Conservation (phyloP, 2,888 invertebrate species). For the Hetaerina titia region DNA sequence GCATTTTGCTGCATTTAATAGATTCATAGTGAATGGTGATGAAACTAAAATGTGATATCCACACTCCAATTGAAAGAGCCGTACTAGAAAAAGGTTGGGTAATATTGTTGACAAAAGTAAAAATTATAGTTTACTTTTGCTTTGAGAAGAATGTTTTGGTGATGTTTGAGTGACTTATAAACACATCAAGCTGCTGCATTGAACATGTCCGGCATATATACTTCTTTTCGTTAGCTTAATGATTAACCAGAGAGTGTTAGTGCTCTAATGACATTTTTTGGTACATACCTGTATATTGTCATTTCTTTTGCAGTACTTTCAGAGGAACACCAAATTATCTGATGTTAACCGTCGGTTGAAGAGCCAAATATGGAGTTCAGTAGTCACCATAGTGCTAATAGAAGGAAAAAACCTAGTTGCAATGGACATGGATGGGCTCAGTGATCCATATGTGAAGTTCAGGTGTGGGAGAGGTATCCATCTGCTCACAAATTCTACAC, state of each 20-base stretch:
- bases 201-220: neutral
- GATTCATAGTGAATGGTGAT: too few relatives aligned
- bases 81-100: neutral
- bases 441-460: slow-evolving; percentile 97
- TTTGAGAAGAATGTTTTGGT: neutral
- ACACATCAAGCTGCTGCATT: slow-evolving; percentile 3
- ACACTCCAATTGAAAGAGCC: too few relatives aligned
- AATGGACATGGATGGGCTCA: slow-evolving; percentile 92
- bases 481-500: slow-evolving; percentile 49
- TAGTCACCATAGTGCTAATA: slow-evolving; percentile 97
- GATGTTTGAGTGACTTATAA: neutral
- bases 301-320: slow-evolving; percentile 84
- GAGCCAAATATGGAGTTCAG: slow-evolving; percentile 98
- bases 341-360: slow-evolving; percentile 92
- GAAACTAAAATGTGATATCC: too few relatives aligned
- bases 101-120: neutral
- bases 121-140: neutral
- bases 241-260: neutral
- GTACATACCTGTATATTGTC: neutral
- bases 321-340: slow-evolving; percentile 86
- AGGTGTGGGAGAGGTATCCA: slow-evolving; percentile 80
- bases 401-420: slow-evolving; percentile 94
- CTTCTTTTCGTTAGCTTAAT: neutral
- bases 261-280: neutral
- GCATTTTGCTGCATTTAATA: too few relatives aligned